Evolutionary conservation across 2,888 invertebrate genomes (phyloP).

Genomic region (Pachliopta kotzebuea): DNA sequence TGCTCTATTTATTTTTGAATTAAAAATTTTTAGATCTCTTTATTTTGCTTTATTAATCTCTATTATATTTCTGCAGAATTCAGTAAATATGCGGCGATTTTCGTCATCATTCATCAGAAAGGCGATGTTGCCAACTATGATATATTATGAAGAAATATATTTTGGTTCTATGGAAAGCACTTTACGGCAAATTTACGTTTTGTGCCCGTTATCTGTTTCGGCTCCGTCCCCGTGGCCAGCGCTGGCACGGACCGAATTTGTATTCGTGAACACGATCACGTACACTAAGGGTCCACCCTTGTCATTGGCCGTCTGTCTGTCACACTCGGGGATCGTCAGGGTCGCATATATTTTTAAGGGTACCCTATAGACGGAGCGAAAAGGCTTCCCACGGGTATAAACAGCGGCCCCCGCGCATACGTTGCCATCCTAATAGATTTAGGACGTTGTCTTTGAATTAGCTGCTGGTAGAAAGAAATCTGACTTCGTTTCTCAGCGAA

Average conservation of each 20-base stretch:
- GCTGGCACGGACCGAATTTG: conserved; percentile 26
- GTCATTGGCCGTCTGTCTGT: conserved; percentile 43
- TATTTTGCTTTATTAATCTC: no score
- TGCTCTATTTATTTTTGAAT: no score
- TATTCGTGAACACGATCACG: conserved; percentile 38
- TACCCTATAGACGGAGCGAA: conserved; percentile 33
- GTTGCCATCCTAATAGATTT: conserved; percentile 31
- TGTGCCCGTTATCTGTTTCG: not conserved
- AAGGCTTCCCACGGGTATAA: conserved; percentile 34
- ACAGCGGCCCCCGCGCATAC: conserved; percentile 28
- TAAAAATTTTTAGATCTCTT: no score
- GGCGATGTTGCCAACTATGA: no score
- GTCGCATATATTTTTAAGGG: conserved; percentile 37
- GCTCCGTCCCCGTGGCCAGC: conserved; percentile 4
- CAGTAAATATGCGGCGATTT: no score
- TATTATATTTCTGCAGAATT: no score
- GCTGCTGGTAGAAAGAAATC: conserved; percentile 9
- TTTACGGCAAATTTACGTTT: not conserved
- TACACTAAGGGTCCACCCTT: conserved; percentile 40
- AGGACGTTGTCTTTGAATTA: conserved; percentile 28
- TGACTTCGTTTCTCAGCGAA: not conserved
- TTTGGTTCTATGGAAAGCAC: not conserved
- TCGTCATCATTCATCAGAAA: no score
- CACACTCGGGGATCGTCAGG: conserved; percentile 35
- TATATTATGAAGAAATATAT: no score